These are phyloP conservation scores for Myripristis murdjan DNA, from an alignment of 2,797 vertebrate species.

Conservation along the genomic window DNA sequence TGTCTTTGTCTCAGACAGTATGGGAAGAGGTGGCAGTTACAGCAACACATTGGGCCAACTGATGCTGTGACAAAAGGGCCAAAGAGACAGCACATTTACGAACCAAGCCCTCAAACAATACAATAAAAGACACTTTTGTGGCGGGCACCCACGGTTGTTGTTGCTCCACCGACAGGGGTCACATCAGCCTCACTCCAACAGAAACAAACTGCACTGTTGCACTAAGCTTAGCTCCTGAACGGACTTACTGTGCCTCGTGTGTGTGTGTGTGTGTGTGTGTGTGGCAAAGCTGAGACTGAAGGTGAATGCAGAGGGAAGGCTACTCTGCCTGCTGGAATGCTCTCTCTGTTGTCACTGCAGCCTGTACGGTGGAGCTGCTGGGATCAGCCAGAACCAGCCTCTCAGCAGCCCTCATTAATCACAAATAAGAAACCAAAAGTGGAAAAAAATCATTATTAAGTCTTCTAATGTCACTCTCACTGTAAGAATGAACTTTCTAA, in stretches of 20 bases:
- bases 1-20: neutral
- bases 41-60: conserved; percentile 18
- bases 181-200: conserved; percentile 10
- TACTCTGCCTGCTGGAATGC: conserved; percentile 55
- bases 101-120: conserved; percentile 21
- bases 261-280: conserved; percentile 16
- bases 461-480: too few species aligned
- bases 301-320: conserved; percentile 4
- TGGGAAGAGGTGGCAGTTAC: neutral
- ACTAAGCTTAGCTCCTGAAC: conserved; percentile 11
- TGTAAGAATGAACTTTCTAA: too few species aligned
- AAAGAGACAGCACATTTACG: conserved; percentile 1
- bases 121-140: conserved; percentile 5
- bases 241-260: conserved; percentile 14
- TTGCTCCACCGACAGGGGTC: neutral
- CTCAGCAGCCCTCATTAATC: too few species aligned
- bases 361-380: conserved; percentile 10
- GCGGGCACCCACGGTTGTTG: conserved; percentile 13
- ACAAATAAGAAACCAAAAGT: too few species aligned
- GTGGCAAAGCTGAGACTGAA: neutral
- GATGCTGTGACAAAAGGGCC: conserved; percentile 6
- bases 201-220: conserved; percentile 10
- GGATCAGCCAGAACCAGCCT: too few species aligned
- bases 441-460: too few species aligned
- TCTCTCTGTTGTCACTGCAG: conserved; percentile 48